Percentiles rank a stretch among this genome's conserved stretches.
phyloP scores from a whole-genome alignment of 2,888 invertebrate genomes.

The Dendrolimus pini region DNA sequence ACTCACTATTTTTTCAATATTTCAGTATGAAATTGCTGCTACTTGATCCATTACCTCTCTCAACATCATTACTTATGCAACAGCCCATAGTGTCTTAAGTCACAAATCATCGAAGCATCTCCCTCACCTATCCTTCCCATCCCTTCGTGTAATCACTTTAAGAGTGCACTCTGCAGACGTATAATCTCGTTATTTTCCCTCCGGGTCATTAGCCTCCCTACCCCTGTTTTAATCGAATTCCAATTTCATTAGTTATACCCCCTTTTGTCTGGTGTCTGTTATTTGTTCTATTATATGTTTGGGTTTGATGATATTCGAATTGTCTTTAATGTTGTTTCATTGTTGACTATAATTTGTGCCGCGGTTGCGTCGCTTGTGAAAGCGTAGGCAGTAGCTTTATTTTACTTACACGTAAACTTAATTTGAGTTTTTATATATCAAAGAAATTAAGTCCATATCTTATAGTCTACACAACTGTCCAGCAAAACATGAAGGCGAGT shows the following conservation, averaged over 20 bases:
- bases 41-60: no score
- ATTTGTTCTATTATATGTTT: constrained; percentile 7
- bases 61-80: neutral
- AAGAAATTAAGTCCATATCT: no score
- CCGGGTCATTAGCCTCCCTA: constrained; percentile 43
- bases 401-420: no score
- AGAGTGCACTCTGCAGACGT: constrained; percentile 13
- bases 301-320: neutral
- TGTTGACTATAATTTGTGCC: no score
- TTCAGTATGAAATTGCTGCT: no score
- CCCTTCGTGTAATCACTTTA: constrained; percentile 22
- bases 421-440: no score
- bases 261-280: constrained; percentile 18
- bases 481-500: no score
- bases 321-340: no score
- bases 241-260: constrained; percentile 52
- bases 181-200: constrained; percentile 44
- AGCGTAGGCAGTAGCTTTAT: no score
- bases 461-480: no score
- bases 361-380: no score
- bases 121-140: constrained; percentile 2
- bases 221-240: constrained; percentile 49
- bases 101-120: constrained; percentile 19
- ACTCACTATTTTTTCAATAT: no score
- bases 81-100: constrained; percentile 1